phyloP scores from a whole-genome alignment of 2,888 invertebrate species.

The Caenorhabditis sulstoni region DNA sequence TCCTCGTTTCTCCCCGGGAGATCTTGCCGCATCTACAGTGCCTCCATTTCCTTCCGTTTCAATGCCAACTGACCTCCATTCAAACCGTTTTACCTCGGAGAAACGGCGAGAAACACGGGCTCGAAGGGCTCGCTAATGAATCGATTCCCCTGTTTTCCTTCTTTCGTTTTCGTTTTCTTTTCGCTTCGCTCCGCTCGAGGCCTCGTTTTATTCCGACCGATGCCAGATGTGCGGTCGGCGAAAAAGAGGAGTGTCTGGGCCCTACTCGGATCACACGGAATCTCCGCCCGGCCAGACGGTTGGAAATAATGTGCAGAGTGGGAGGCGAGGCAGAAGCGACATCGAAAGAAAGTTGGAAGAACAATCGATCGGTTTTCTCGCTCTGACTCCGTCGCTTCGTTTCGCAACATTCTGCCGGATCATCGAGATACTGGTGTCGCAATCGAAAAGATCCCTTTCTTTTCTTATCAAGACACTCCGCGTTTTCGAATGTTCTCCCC shows the following conservation, averaged over 20 bases:
- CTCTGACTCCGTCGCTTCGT: no score
- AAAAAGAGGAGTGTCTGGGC: constrained; percentile 19
- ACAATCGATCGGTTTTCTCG: not conserved
- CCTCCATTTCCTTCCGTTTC: constrained; percentile 1
- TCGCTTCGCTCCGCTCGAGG: not conserved
- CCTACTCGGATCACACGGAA: constrained; percentile 29
- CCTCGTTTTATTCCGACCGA: constrained; percentile 49
- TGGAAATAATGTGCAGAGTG: constrained; percentile 16
- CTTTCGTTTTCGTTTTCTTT: not conserved
- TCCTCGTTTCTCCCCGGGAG: constrained; percentile 30
- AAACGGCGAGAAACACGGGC: no score
- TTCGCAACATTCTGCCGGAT: no score
- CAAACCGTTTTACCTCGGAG: not conserved
- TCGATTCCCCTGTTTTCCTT: not conserved
- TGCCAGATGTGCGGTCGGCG: constrained; percentile 51
- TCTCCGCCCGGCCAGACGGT: constrained; percentile 22
- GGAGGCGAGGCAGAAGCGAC: not conserved
- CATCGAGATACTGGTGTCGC: no score
- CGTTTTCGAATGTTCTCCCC: no score
- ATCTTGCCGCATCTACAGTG: constrained; percentile 23
- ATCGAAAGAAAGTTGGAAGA: not conserved
- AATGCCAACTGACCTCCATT: constrained; percentile 21
- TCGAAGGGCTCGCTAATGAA: no score
- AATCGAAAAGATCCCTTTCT: no score
- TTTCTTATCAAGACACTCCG: no score